Conservation (phyloP, 35 echinoderm and acorn worm genomes). For the Eucidaris tribuloides region DNA sequence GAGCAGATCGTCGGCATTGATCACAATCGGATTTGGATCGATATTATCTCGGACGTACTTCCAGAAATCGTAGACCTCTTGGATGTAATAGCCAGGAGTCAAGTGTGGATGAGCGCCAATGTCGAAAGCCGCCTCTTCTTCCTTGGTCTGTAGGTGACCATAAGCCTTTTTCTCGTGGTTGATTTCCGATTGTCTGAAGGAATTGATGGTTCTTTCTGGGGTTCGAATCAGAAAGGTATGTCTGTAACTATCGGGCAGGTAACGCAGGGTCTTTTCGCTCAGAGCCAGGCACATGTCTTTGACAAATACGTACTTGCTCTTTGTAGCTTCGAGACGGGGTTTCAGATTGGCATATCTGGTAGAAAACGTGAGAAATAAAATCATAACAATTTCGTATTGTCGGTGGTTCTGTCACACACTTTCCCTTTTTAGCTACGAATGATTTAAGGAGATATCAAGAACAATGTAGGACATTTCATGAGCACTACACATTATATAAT, state of each 20-base stretch:
- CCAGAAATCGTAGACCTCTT: slow-evolving; percentile 39
- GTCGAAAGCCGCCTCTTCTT: slow-evolving; percentile 9
- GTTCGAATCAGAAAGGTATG: slow-evolving; percentile 14
- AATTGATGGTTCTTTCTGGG: not conserved
- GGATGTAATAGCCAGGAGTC: not conserved
- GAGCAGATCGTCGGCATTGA: slow-evolving; percentile 69
- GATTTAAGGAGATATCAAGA: not conserved
- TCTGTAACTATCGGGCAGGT: not conserved
- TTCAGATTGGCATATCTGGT: not conserved
- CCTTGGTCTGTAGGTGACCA: not conserved
- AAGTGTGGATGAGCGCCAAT: not conserved
- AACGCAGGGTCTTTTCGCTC: not conserved
- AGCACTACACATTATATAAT: not conserved
- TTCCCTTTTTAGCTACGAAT: not conserved
- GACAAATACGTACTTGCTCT: not conserved
- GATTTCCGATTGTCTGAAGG: not conserved
- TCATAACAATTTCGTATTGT: not conserved
- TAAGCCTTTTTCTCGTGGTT: not conserved
- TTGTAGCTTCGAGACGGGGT: not conserved
- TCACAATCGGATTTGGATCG: slow-evolving; percentile 47
- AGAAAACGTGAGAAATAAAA: not conserved
- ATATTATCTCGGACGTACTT: slow-evolving; percentile 44
- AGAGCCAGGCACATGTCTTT: slow-evolving; percentile 25
- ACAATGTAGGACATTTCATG: not conserved
- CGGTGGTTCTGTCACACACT: not conserved